Evolutionary conservation across 2,113 vertebrate species (phyloP), one percentile per base, ranked within the genome.

Genomic region (Anoura caudifer): DNA sequence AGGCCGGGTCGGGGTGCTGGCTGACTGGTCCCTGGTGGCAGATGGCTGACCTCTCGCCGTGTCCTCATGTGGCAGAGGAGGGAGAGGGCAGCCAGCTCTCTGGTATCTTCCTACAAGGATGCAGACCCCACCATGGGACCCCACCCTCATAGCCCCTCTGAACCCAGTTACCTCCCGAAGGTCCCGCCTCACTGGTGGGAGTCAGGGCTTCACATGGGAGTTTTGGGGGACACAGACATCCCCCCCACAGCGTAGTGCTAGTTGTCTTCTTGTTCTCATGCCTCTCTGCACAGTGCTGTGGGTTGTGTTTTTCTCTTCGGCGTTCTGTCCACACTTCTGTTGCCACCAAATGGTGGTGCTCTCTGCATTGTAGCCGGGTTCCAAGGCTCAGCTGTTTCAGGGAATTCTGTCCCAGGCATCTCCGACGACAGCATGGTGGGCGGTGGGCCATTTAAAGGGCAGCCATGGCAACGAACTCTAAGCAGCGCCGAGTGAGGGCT

Each of bases 391-490:
- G 65, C 3, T n/a, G 33, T 0, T 16, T 7, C 7, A 12, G 59
- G 83, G 47, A 12, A 3, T 1, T 0, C 31, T 0, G 0, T 33
- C 4, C 24, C 15, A 1, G 15, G 24, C 0, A 5, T 26, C 45
- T 45, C 31, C 54, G 5, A 0, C 16, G 1, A 31, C 52, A 1
- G 24, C 0, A 0, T 1, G 3, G 56, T 4, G 4, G 61, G 19
- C 31, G 36, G 3, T 3, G 7, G 76, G 15, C 47, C 20, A 22
- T 26, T 14, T 12, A 38, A 15, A 26, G 20, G 24, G 69, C 0
- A 2, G 15, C 87, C 5, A 0, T 26, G 2, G 24, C 1, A 1
- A 31, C 13, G 15, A 3, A 43, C 33, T 33, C 56, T 43, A 0
- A 4, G 7, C 1, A 1, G 10, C 10, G 19, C 56, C 3, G 0